A percentile compares a stretch with the other conserved stretches of the same genome.
These are phyloP conservation scores for Zygogramma bicolorata DNA, from an alignment of 2,888 invertebrate species.

Conservation along the genomic window DNA sequence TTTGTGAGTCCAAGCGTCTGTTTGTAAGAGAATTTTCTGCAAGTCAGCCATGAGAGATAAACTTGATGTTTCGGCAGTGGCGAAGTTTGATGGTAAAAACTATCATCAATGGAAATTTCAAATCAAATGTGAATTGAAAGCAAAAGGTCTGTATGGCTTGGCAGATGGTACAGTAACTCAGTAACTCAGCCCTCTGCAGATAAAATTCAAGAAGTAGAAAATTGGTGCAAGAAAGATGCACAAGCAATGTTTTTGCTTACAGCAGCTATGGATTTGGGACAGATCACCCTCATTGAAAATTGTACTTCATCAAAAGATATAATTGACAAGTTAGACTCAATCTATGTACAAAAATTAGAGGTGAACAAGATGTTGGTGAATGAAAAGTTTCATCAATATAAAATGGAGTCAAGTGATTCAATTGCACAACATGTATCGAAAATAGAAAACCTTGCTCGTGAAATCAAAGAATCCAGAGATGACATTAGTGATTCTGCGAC, in stretches of 20 bases:
- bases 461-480: constrained; percentile 46
- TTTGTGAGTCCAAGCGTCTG: too few relatives aligned
- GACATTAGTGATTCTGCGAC: constrained; percentile 43
- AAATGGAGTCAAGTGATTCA: constrained; percentile 44
- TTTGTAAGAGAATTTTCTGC: too few relatives aligned
- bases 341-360: constrained; percentile 43
- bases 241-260: constrained; percentile 3
- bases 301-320: constrained; percentile 47
- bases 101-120: constrained; percentile 4
- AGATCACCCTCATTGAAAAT: constrained; percentile 50
- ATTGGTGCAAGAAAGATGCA: background rate
- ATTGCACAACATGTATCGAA: constrained; percentile 53
- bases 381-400: too few relatives aligned
- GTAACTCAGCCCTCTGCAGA: background rate
- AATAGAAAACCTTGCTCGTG: constrained; percentile 51
- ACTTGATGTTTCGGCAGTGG: background rate
- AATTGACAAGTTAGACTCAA: constrained; percentile 44
- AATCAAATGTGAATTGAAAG: background rate
- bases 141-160: background rate
- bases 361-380: constrained; percentile 48
- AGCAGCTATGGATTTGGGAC: constrained; percentile 34
- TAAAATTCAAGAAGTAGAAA: background rate
- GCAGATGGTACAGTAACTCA: background rate
- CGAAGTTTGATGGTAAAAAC: background rate
- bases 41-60: background rate